A percentile compares a stretch with the other conserved stretches of the same genome.
Conservation (phyloP, 2,113 vertebrate species). For the Myotis yumanensis region DNA sequence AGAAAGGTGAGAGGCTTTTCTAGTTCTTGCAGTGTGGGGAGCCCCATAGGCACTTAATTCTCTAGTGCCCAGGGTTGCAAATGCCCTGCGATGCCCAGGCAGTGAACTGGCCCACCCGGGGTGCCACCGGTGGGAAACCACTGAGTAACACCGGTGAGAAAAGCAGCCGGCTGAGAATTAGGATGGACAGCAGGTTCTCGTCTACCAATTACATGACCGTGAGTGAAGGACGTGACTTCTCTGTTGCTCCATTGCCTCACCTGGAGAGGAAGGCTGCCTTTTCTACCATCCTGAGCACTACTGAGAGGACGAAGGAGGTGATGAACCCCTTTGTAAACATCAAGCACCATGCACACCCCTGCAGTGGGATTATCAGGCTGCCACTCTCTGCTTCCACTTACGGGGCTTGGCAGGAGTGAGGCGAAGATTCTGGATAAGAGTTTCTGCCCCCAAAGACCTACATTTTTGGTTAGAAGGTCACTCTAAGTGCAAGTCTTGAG, state of each 20-base stretch:
- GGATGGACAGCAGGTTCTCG: neutral
- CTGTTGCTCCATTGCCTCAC: neutral
- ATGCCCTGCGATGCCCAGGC: fast-evolving
- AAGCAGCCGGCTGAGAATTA: neutral
- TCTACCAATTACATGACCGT: too few relatives aligned
- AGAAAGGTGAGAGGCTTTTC: neutral
- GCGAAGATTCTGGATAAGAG: neutral
- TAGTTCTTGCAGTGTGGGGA: neutral
- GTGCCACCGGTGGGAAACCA: too few relatives aligned
- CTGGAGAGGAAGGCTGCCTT: neutral
- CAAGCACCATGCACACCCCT: neutral
- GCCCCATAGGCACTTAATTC: neutral
- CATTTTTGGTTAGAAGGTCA: neutral
- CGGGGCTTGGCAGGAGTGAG: fast-evolving
- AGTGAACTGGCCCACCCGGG: neutral
- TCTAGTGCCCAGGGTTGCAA: neutral
- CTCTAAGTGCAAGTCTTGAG: neutral
- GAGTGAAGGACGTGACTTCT: neutral
- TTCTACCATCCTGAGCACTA: neutral
- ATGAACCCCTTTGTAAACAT: neutral
- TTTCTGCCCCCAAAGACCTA: neutral
- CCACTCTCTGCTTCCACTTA: neutral
- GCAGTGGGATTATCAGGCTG: fast-evolving
- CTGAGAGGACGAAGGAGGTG: neutral
- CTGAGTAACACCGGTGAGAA: neutral